These are phyloP conservation scores for Corbicula japonica DNA, from an alignment of 2,888 invertebrate species.

Conservation along the genomic window DNA sequence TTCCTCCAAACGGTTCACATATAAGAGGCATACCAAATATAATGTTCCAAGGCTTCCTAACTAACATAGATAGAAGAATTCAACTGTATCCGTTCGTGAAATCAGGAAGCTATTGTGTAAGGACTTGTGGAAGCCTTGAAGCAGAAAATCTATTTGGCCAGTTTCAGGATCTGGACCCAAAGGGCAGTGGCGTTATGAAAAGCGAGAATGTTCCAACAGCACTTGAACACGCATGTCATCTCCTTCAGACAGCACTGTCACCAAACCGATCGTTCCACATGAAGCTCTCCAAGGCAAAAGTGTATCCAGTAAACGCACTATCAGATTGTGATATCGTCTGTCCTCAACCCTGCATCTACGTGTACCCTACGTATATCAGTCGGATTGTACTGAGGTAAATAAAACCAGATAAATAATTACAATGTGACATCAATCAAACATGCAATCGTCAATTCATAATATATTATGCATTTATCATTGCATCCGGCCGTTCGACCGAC, in stretches of 20 bases:
- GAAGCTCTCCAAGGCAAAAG: conserved; percentile 36
- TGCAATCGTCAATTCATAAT: too few relatives aligned
- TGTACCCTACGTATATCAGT: too few relatives aligned
- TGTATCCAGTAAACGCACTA: conserved; percentile 43
- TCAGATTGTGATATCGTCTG: too few relatives aligned
- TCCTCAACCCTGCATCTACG: too few relatives aligned
- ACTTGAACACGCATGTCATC: conserved; percentile 29
- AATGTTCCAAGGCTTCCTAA: conserved; percentile 52
- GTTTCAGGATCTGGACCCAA: conserved; percentile 53
- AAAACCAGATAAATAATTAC: too few relatives aligned
- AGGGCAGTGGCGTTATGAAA: conserved; percentile 40
- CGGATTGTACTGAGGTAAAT: too few relatives aligned
- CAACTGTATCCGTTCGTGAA: conserved; percentile 47
- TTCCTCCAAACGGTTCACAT: conserved; percentile 49
- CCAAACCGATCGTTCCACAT: conserved; percentile 45
- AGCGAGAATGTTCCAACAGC: conserved; percentile 44
- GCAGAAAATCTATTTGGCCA: conserved; percentile 43
- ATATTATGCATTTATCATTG: too few relatives aligned
- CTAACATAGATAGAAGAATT: conserved; percentile 49
- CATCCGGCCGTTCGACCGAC: too few relatives aligned
- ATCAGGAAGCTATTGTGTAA: conserved; percentile 39
- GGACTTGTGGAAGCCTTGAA: conserved; percentile 51
- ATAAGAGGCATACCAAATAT: conserved; percentile 47
- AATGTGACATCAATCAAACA: too few relatives aligned
- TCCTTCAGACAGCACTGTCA: conserved; percentile 4